Percentiles rank a stretch among this genome's conserved stretches.
These are phyloP conservation scores for Ectemnius continuus DNA, from an alignment of 2,888 invertebrate genomes.

Conservation along the genomic window DNA sequence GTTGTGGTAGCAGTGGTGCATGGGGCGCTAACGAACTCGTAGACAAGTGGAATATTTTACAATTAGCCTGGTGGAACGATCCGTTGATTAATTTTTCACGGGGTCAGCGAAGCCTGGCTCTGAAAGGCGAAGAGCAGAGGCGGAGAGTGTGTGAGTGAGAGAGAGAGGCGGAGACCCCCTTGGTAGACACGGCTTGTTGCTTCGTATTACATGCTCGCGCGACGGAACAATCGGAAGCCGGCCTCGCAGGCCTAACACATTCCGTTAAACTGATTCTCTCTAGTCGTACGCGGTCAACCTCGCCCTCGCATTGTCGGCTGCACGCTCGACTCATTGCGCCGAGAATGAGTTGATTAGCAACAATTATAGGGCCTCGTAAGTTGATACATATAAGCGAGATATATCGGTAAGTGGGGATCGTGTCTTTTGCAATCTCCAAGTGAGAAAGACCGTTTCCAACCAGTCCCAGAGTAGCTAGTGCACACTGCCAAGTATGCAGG, in stretches of 20 bases:
- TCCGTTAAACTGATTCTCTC: conserved; percentile 48
- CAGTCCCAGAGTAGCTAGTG: conserved; percentile 45
- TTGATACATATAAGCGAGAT: conserved; percentile 39
- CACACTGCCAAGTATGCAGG: conserved; percentile 26
- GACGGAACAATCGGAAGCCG: conserved; percentile 70
- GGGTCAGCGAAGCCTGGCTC: conserved; percentile 64
- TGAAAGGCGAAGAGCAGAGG: conserved; percentile 46
- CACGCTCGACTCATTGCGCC: background rate
- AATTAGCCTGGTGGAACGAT: conserved; percentile 58
- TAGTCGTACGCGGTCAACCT: conserved; percentile 1
- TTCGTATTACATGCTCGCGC: conserved; percentile 76
- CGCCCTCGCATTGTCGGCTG: conserved; percentile 3
- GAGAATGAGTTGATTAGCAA: no score
- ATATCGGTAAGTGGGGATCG: conserved; percentile 16
- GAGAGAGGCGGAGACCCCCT: conserved; percentile 42
- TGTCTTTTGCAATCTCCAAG: conserved; percentile 63
- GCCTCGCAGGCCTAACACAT: conserved; percentile 51
- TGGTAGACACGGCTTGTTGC: conserved; percentile 74
- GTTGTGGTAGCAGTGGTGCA: no score
- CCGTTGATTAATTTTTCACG: conserved; percentile 70
- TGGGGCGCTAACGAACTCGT: conserved; percentile 29
- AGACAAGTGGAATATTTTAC: conserved; percentile 34
- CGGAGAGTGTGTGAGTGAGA: no score
- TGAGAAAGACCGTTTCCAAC: conserved; percentile 59
- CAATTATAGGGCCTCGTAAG: no score